A percentile compares a stretch with the other conserved stretches of the same genome.
These are phyloP conservation scores for Ellobius talpinus DNA, from an alignment of 2,113 vertebrate species.

Conservation along the genomic window DNA sequence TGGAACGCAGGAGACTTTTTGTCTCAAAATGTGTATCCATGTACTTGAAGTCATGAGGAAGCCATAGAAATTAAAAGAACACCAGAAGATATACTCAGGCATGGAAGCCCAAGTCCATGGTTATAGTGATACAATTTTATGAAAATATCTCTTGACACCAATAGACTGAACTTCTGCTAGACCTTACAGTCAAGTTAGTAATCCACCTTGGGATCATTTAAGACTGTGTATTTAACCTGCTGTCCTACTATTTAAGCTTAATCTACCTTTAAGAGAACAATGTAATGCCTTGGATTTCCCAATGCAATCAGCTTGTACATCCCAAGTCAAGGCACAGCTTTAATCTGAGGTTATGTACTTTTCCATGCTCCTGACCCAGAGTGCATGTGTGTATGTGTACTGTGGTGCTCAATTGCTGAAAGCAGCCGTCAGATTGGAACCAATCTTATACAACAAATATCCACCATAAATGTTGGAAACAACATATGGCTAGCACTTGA, in stretches of 20 bases:
- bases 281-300: not conserved
- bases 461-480: not conserved
- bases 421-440: not conserved
- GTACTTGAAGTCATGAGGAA: not conserved
- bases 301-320: not conserved
- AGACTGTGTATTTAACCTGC: too few relatives aligned
- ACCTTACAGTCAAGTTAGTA: not conserved
- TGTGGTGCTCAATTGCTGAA: not conserved
- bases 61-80: not conserved
- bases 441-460: not conserved
- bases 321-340: not conserved
- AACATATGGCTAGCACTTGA: not conserved
- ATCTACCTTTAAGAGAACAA: not conserved
- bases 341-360: not conserved
- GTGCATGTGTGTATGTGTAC: not conserved
- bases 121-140: not conserved
- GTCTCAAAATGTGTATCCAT: not conserved
- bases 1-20: not conserved
- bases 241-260: not conserved
- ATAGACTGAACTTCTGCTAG: not conserved
- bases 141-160: not conserved
- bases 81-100: not conserved
- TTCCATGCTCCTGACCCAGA: not conserved
- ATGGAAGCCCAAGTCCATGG: not conserved
- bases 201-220: too few relatives aligned